Conservation (phyloP, 1,140 invertebrate species). For the Hypsibius dujardini region DNA sequence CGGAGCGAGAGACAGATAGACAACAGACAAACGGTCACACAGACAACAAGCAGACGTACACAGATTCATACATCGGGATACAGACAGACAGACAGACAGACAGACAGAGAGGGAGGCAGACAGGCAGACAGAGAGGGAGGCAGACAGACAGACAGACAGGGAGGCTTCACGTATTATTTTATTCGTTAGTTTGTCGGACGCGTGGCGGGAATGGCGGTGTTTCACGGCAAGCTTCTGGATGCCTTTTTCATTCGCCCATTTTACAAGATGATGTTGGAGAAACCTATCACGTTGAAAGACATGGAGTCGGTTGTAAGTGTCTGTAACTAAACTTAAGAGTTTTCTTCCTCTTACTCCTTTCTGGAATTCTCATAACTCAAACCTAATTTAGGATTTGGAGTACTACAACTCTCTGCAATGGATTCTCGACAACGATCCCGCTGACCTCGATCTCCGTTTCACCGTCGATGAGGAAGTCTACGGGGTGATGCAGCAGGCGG, state of each 20-base stretch:
- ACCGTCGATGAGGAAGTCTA: slow-evolving; percentile 88
- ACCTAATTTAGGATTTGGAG: slow-evolving; percentile 78
- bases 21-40: too few relatives aligned
- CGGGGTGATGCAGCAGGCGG: slow-evolving; percentile 72
- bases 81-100: too few relatives aligned
- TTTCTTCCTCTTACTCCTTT: too few relatives aligned
- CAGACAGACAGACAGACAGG: too few relatives aligned
- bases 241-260: slow-evolving; percentile 97
- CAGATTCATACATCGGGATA: too few relatives aligned
- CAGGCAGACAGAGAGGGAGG: too few relatives aligned
- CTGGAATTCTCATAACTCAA: too few relatives aligned
- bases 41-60: too few relatives aligned
- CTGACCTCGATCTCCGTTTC: slow-evolving; percentile 79
- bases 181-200: slow-evolving; percentile 96
- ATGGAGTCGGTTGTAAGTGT: slow-evolving; percentile 72
- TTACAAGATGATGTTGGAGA: slow-evolving; percentile 98
- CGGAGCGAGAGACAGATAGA: too few relatives aligned
- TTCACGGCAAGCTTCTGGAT: slow-evolving; percentile 89
- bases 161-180: too few relatives aligned
- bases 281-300: slow-evolving; percentile 79
- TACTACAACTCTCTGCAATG: slow-evolving; percentile 94
- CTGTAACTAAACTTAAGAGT: too few relatives aligned
- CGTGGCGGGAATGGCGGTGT: slow-evolving; percentile 94
- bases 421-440: slow-evolving; percentile 88
- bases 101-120: too few relatives aligned